Percentiles rank a stretch among this genome's conserved stretches.
Evolutionary conservation across 2,888 invertebrate species (phyloP).

Genomic region (Agriotes lineatus): DNA sequence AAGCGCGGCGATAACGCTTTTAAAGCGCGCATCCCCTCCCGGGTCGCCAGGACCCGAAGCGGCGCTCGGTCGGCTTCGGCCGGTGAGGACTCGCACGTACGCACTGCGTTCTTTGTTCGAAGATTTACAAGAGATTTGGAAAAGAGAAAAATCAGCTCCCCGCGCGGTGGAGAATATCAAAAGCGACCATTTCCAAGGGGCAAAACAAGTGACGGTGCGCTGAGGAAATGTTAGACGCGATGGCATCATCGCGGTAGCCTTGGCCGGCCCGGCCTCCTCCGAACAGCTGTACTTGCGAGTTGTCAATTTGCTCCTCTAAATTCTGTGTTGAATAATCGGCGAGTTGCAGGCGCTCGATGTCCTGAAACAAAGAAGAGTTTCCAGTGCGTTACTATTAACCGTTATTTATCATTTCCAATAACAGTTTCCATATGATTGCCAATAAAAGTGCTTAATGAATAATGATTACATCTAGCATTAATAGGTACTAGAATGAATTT

Average conservation of each 20-base stretch:
- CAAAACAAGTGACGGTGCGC: background rate
- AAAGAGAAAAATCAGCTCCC: background rate
- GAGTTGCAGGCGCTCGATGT: too few species aligned
- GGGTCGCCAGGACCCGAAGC: constrained; percentile 11
- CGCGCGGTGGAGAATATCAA: background rate
- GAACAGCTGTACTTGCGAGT: too few species aligned
- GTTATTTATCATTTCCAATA: too few species aligned
- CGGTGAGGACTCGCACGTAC: constrained; percentile 34
- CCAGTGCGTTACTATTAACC: too few species aligned
- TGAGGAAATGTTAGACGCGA: constrained; percentile 8
- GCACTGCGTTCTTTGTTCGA: constrained; percentile 34
- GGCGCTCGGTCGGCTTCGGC: constrained; percentile 29
- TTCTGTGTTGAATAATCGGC: too few species aligned
- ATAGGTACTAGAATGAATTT: too few species aligned
- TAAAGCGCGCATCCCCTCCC: constrained; percentile 31
- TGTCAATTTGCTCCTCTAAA: too few species aligned
- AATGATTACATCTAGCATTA: too few species aligned
- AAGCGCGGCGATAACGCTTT: constrained; percentile 20
- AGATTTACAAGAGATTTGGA: constrained; percentile 25
- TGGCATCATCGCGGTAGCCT: constrained; percentile 19
- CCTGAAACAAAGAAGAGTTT: too few species aligned
- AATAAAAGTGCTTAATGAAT: too few species aligned
- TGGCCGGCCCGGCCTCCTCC: constrained; percentile 9
- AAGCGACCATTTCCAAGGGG: background rate
- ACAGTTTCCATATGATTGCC: too few species aligned